phyloP scores from a whole-genome alignment of 2,113 vertebrate genomes.

The Channa maculata region DNA sequence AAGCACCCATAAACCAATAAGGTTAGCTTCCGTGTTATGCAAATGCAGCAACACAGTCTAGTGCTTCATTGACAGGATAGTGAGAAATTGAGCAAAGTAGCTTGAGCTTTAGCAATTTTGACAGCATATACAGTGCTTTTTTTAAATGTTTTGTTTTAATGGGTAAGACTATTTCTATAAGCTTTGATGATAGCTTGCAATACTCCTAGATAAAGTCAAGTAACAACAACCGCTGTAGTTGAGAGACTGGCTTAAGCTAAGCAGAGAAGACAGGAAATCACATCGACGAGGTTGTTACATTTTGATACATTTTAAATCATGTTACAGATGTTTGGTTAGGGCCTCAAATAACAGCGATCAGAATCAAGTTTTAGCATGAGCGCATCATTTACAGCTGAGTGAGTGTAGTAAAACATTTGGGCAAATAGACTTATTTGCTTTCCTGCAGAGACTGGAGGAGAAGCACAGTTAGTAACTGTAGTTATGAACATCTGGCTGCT shows the following conservation, averaged over 20 bases:
- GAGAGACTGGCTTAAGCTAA: slow-evolving; percentile 20
- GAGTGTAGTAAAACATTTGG: too few relatives aligned
- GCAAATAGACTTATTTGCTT: too few relatives aligned
- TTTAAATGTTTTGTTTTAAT: slow-evolving; percentile 39
- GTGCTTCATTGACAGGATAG: slow-evolving; percentile 56
- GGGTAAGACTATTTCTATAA: slow-evolving; percentile 56
- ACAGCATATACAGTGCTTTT: slow-evolving; percentile 51
- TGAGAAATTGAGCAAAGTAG: slow-evolving; percentile 57
- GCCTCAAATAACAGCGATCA: not conserved
- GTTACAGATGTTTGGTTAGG: not conserved
- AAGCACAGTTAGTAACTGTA: too few relatives aligned
- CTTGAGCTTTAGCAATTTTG: slow-evolving; percentile 64
- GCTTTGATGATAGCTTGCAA: slow-evolving; percentile 60
- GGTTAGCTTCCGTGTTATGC: slow-evolving; percentile 67
- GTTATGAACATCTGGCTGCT: too few relatives aligned
- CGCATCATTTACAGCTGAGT: not conserved
- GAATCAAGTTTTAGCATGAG: not conserved
- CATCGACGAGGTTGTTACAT: slow-evolving; percentile 12
- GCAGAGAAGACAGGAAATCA: slow-evolving; percentile 18
- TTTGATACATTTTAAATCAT: slow-evolving; percentile 10
- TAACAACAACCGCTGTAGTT: not conserved
- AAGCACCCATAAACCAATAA: slow-evolving; percentile 51
- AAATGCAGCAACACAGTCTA: slow-evolving; percentile 58
- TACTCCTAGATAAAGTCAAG: slow-evolving; percentile 46
- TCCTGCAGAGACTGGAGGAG: too few relatives aligned